Evolutionary conservation across 2,113 vertebrate species (phyloP), one percentile per base, ranked within the genome.

Genomic region (Nymphicus hollandicus): DNA sequence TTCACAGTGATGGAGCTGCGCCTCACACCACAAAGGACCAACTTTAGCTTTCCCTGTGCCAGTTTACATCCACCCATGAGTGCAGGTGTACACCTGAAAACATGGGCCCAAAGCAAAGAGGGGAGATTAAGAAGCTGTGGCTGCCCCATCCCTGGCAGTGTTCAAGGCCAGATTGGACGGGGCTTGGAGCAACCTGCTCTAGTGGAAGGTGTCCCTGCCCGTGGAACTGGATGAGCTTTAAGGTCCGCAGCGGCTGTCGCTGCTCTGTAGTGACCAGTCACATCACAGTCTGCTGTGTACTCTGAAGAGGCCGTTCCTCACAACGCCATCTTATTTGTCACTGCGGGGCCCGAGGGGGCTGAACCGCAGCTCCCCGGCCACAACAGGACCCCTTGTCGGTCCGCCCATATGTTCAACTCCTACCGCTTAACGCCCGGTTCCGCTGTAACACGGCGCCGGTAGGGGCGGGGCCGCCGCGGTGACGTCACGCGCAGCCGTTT

Each of bases 381-480:
- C 31, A 33, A 12, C 53, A 5, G 31, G 18, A 9, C 18, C 18
- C 13, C 49, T 27, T 27, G 13, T 9, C 49, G 24, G 14, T 27
- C 39, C 39, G 39, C 39, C 39, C 39, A 3, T 41, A 11, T 16
- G 14, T 7, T 43, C 43, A 43, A 6, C 43, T 16, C 10, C 20
- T 10, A 1, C 27, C 52, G 16, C 28, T 17, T 6, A 24, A 9
- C 17, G 52, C 29, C 29, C 29, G 28, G 28, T 3, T 17, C 52
- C 28, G 12, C 19, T 5, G 19, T 2, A 9, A 3, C 55, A 14
- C 19, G 2, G 13, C 5, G 19, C 55, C 31, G 53, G 5, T 13
- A 12, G 12, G 31, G 53, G 44, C 27, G 56, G 15, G 53, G 3
- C 1, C 3, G 2, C 2, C 3, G 5, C 5, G 0, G 33, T 85